Percentiles rank a stretch among this genome's conserved stretches.
These are phyloP conservation scores for Drosophila mercatorum DNA, from an alignment of 2,888 invertebrate genomes.

Conservation along the genomic window DNA sequence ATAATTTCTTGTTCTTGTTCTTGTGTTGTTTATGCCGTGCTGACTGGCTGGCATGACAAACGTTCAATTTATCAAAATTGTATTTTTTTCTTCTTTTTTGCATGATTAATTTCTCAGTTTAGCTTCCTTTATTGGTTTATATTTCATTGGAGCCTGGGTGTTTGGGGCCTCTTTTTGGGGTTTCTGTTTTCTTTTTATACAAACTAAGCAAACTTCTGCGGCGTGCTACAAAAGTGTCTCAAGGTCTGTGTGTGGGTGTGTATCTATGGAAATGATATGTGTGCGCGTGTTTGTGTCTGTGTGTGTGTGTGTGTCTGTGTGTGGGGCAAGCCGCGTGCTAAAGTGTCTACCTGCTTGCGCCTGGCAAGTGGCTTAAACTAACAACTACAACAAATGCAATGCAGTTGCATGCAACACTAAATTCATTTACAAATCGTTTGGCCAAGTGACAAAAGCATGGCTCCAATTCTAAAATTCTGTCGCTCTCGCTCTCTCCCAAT, in stretches of 20 bases:
- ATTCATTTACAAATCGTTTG: conserved; percentile 69
- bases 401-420: conserved; percentile 65
- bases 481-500: background rate
- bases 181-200: conserved; percentile 28
- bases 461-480: conserved; percentile 45
- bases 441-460: conserved; percentile 50
- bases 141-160: conserved; percentile 33
- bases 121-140: background rate
- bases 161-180: conserved; percentile 42
- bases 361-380: conserved; percentile 34
- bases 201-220: conserved; percentile 64
- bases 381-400: conserved; percentile 46
- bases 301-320: conserved; percentile 10
- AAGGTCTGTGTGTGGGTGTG: conserved; percentile 17
- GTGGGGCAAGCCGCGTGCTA: conserved; percentile 54
- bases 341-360: conserved; percentile 29
- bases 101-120: conserved; percentile 44
- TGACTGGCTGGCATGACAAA: conserved; percentile 59
- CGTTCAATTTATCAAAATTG: conserved; percentile 56
- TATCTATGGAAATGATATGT: conserved; percentile 34
- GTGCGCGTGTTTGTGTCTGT: conserved; percentile 5
- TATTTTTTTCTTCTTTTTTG: conserved; percentile 5
- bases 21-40: conserved; percentile 27
- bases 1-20: conserved; percentile 17
- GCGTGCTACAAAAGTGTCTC: conserved; percentile 61